phyloP scores from a whole-genome alignment of 1,140 invertebrate genomes.

The Drosophila melanica region DNA sequence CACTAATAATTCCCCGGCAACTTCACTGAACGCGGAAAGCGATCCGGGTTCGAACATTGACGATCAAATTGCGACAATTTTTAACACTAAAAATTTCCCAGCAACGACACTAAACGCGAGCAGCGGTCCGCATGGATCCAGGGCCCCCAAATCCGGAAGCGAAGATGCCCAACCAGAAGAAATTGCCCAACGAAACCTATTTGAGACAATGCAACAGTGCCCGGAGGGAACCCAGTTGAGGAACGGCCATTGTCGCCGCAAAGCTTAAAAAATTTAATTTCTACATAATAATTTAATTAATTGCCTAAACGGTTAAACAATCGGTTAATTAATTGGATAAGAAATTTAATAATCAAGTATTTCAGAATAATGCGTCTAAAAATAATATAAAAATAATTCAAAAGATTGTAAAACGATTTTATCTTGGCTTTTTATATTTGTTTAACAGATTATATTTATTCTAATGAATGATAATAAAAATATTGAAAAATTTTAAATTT shows the following conservation, averaged over 20 bases:
- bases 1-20: constrained; percentile 38
- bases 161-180: constrained; percentile 1
- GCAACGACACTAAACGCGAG: constrained; percentile 4
- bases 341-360: neutral
- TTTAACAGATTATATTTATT: too few relatives aligned
- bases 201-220: constrained; percentile 47
- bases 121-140: neutral
- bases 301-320: neutral
- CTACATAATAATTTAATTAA: neutral
- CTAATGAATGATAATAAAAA: too few relatives aligned
- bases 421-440: too few relatives aligned
- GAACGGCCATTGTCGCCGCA: constrained; percentile 53
- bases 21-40: neutral
- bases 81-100: constrained; percentile 50
- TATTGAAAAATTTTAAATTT: too few relatives aligned
- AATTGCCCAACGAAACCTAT: constrained; percentile 43
- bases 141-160: constrained; percentile 35
- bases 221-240: constrained; percentile 23
- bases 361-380: neutral
- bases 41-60: neutral
- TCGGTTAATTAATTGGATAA: neutral
- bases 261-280: constrained; percentile 30
- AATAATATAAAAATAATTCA: too few relatives aligned
- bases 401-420: too few relatives aligned
- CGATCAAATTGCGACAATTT: constrained; percentile 34